phyloP scores from a whole-genome alignment of 2,888 invertebrate genomes.

The Drosophila anceps region DNA sequence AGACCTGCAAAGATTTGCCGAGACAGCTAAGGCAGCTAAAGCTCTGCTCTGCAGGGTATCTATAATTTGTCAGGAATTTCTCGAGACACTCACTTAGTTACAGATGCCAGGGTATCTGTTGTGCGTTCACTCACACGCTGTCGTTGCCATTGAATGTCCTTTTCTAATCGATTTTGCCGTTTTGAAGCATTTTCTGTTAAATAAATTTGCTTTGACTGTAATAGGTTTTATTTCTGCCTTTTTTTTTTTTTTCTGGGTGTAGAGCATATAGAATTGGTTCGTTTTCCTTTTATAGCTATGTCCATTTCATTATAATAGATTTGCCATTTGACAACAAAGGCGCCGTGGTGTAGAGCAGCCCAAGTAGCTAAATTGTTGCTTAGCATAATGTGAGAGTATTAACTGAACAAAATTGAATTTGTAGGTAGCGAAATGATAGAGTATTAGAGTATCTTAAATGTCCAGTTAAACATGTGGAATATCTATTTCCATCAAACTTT shows the following conservation, averaged over 20 bases:
- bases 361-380: not conserved
- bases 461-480: not conserved
- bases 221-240: not conserved
- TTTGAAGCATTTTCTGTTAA: constrained; percentile 19
- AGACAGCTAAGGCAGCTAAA: not conserved
- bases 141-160: not conserved
- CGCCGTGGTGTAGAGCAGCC: not conserved
- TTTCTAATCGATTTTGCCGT: constrained; percentile 18
- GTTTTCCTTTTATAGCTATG: not conserved
- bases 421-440: not conserved
- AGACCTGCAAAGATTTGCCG: not conserved
- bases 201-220: constrained; percentile 12
- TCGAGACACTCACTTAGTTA: not conserved
- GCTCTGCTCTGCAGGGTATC: not conserved
- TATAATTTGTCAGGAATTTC: not conserved
- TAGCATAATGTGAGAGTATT: not conserved
- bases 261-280: constrained; percentile 5
- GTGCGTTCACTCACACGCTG: not conserved
- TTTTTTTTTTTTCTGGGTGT: not conserved
- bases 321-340: constrained; percentile 5
- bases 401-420: not conserved
- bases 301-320: constrained; percentile 16
- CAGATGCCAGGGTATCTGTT: constrained; percentile 6
- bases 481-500: not conserved
- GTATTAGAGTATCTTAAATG: too few relatives aligned